A percentile compares a stretch with the other conserved stretches of the same genome.
phyloP scores from a whole-genome alignment of 1,140 invertebrate genomes.

The Neotoxoptera formosana region DNA sequence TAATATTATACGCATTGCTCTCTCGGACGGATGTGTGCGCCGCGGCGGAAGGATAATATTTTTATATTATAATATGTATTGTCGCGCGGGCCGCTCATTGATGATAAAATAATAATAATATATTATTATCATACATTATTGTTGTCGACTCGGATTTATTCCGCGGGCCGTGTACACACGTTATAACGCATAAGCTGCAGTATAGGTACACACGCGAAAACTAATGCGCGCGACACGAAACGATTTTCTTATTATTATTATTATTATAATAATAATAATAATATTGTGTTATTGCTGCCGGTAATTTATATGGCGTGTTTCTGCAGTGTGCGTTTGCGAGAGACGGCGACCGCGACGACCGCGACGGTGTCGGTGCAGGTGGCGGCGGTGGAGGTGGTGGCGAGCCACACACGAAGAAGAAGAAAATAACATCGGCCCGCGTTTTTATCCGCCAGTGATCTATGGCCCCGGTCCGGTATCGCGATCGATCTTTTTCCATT shows the following conservation, averaged over 20 bases:
- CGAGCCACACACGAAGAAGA: conserved; percentile 42
- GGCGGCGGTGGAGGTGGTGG: background rate
- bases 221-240: conserved; percentile 31
- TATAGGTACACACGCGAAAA: background rate
- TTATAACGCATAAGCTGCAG: background rate
- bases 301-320: conserved; percentile 49
- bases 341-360: too few relatives aligned
- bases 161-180: background rate
- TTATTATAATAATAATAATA: background rate
- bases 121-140: background rate
- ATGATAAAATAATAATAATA: background rate
- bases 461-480: conserved; percentile 27
- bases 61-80: too few relatives aligned
- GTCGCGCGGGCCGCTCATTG: background rate
- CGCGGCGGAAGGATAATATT: background rate
- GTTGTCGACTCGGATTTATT: background rate
- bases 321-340: background rate
- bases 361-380: background rate
- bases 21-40: background rate
- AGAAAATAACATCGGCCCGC: conserved; percentile 25
- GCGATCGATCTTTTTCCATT: conserved; percentile 41
- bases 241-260: background rate
- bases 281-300: conserved; percentile 37
- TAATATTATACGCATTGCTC: background rate
- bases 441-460: conserved; percentile 43